Conservation (phyloP, 2,113 vertebrate genomes). For the Ictalurus furcatus region DNA sequence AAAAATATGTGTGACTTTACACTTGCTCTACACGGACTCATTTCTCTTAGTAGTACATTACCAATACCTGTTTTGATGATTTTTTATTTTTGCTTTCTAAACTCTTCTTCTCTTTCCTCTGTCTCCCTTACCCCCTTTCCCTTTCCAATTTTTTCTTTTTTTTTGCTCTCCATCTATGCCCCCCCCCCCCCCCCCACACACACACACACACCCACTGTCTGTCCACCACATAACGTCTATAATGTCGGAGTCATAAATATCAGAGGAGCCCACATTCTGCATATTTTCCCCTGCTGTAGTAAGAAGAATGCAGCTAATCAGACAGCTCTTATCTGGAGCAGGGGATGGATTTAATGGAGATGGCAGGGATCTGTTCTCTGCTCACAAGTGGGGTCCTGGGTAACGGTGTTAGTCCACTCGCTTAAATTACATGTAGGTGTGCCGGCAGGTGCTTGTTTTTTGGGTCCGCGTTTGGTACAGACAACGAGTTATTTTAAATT, state of each 20-base stretch:
- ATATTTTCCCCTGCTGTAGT: slow-evolving; percentile 66
- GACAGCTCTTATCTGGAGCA: slow-evolving; percentile 75
- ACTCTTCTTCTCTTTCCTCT: neutral
- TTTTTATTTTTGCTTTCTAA: neutral
- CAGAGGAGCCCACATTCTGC: slow-evolving; percentile 6
- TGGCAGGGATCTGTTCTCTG: slow-evolving; percentile 65
- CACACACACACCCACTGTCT: neutral
- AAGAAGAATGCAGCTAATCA: slow-evolving; percentile 67
- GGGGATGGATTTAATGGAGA: slow-evolving; percentile 38
- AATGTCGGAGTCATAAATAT: slow-evolving; percentile 53
- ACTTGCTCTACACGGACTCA: neutral
- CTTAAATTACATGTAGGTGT: slow-evolving; percentile 78
- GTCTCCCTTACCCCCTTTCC: neutral
- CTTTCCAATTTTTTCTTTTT: no score
- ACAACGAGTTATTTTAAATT: slow-evolving; percentile 42
- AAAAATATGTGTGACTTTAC: neutral
- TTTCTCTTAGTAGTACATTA: neutral
- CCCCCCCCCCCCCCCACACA: neutral
- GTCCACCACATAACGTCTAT: neutral
- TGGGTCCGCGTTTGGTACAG: slow-evolving; percentile 85
- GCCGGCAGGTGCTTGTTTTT: slow-evolving; percentile 81
- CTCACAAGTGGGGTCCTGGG: slow-evolving; percentile 42
- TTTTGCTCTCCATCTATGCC: neutral
- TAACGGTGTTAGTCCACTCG: slow-evolving; percentile 73
- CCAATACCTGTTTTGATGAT: neutral